Evolutionary conservation across 2,888 invertebrate species (phyloP), one percentile per base, ranked within the genome.

Genomic region (Callyntrura guangdongensis): DNA sequence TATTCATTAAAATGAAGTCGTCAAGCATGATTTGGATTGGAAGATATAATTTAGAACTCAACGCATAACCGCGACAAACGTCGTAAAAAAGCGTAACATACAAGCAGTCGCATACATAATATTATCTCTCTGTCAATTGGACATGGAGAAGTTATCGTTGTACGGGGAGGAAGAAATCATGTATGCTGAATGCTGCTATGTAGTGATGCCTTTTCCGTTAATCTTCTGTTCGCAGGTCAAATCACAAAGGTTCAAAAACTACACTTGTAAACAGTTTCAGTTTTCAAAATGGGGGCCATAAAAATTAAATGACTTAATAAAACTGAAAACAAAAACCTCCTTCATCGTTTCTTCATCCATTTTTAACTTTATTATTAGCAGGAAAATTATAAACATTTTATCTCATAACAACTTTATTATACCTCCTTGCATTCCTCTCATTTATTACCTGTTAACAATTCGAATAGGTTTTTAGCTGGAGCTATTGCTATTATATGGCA

Each of bases 301-400:
- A 87, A 87, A 87, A 81, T 81, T 87, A 87, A 87, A 87, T 81
- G 87, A 87, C 81, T 87, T 67, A 81, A 87, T 87, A 87, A 87
- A 87, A 81, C 27, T 2, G 45, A 53, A 14, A 64, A 79, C 27
- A 53, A 82, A 72, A 86, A 17, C 49, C 20, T n/a, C n/a, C n/a
- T n/a, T n/a, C n/a, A n/a, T n/a, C n/a, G n/a, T 9, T 59, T 61
- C 11, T 59, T 85, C 86, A 22, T 74, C 45, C 47, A 53, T 36
- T 6, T 6, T 45, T 20, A 5, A 14, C 45, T 85, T 53, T 86
- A 79, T 79, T 86, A 64, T 74, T 77, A 77, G 74, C 59, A n/a
- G n/a, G n/a, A n/a, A n/a, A n/a, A 45, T 86, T 61, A 25, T 86
- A 86, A 74, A 74, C 82, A 69, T 72, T 45, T 27, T 53, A 53